phyloP scores from a whole-genome alignment of 1,140 invertebrate species.

The Forficula auricularia region DNA sequence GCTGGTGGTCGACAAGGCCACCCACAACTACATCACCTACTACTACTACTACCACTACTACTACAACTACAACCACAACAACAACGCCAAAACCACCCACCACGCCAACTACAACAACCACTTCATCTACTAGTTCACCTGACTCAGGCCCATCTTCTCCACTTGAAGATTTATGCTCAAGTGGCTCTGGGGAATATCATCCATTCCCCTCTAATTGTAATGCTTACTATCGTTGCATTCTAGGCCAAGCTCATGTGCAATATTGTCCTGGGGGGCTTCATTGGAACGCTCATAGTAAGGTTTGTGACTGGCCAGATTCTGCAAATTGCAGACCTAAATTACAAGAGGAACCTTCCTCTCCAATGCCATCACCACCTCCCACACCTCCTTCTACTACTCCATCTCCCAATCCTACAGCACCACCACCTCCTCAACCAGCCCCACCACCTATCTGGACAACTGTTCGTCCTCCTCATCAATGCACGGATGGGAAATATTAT shows the following conservation, averaged over 20 bases:
- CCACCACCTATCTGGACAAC: too few species aligned
- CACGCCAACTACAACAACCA: conserved; percentile 21
- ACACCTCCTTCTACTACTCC: conserved; percentile 13
- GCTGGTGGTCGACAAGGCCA: conserved; percentile 10
- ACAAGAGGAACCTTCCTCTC: conserved; percentile 15
- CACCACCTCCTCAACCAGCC: too few species aligned
- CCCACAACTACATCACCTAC: conserved; percentile 14
- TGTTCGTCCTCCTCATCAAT: conserved; percentile 14
- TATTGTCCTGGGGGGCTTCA: conserved; percentile 62
- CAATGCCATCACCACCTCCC: neutral
- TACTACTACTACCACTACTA: conserved; percentile 21
- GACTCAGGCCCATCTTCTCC: conserved; percentile 15
- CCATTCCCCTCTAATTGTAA: conserved; percentile 50
- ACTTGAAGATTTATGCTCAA: conserved; percentile 3
- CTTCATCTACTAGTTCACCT: conserved; percentile 17
- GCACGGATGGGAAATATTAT: conserved; percentile 36
- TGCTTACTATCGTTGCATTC: conserved; percentile 54
- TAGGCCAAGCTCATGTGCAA: conserved; percentile 44
- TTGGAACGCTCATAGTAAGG: conserved; percentile 45
- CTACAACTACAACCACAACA: conserved; percentile 22
- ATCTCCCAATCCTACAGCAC: neutral
- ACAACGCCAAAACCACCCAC: conserved; percentile 11
- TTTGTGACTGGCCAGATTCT: conserved; percentile 60
- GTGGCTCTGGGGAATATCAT: conserved; percentile 42
- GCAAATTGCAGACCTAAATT: conserved; percentile 39